Evolutionary conservation across 2,113 vertebrate species (phyloP), one percentile per base, ranked within the genome.

Genomic region (Gallinago media): DNA sequence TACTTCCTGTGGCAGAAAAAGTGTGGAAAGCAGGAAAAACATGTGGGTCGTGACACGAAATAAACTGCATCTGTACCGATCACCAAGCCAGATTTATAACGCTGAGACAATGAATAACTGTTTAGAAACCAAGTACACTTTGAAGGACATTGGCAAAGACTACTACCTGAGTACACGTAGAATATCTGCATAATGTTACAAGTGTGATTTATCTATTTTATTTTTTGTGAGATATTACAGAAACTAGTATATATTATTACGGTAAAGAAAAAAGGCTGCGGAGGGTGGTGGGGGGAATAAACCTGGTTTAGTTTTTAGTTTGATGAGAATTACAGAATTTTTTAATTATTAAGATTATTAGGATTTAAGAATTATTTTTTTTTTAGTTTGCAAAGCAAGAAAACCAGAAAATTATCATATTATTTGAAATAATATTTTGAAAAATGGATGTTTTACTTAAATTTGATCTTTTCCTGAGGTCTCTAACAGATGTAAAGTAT

Each of bases 81-180:
- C 74, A 74, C 50, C 32, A 85, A 73, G 47, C n/a, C 68, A 94
- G 66, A 79, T 84, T 32, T 71, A 32, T 21, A 93, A 87, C 18
- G 52, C 38, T 52, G 87, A 91, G 77, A 67, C 23, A 32, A 61
- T 61, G 63, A 96, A 90, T 74, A 74, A 87, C 54, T 19, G 8
- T 49, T 88, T 56, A 87, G 76, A 86, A 96, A 96, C 12, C 52
- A 94, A 65, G 55, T 74, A 49, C 96, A 89, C 52, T 83, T 95
- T 87, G 68, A 88, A 97, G 81, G 67, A 89, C 71, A 10, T 73
- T 90, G 56, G 68, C 88, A 96, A 96, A 97, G 49, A 59, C 32
- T 91, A 73, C 87, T 94, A 86, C 86, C 32, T 70, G 76, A 93
- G 71, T 85, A 49, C 50, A 82, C 61, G 80, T 19, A 92, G 32